Evolutionary conservation across 2,113 vertebrate genomes (phyloP).

Genomic region (Poeciliopsis occidentalis): DNA sequence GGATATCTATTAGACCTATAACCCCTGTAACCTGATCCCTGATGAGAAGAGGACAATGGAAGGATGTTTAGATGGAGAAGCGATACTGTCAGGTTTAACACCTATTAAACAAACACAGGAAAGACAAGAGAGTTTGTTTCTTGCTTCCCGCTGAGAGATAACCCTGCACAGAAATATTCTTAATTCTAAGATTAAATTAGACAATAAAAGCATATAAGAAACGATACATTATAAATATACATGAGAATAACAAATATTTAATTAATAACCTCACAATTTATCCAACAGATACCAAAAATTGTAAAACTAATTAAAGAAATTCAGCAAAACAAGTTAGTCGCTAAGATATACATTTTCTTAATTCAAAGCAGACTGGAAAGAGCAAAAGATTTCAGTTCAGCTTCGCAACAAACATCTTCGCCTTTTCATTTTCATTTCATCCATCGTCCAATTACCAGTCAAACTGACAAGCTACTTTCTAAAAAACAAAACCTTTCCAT

Average conservation of each 20-base stretch:
- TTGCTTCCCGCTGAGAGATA: too few relatives aligned
- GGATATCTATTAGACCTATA: not conserved
- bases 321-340: not conserved
- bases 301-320: not conserved
- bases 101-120: too few relatives aligned
- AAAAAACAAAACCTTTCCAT: constrained; percentile 5
- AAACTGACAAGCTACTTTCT: constrained; percentile 1
- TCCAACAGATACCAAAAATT: too few relatives aligned
- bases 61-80: not conserved
- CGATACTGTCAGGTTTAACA: too few relatives aligned
- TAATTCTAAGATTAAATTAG: too few relatives aligned
- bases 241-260: too few relatives aligned
- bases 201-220: too few relatives aligned
- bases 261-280: too few relatives aligned
- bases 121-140: too few relatives aligned
- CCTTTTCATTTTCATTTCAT: constrained; percentile 17
- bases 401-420: constrained; percentile 3
- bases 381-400: not conserved
- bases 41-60: not conserved
- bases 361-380: constrained; percentile 11
- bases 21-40: too few relatives aligned
- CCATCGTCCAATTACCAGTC: constrained; percentile 7
- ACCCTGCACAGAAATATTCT: too few relatives aligned
- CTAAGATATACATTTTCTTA: not conserved
- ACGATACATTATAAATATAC: too few relatives aligned